Percentiles rank a stretch among this genome's conserved stretches.
These are phyloP conservation scores for Actias luna DNA, from an alignment of 2,888 invertebrate genomes.

Conservation along the genomic window DNA sequence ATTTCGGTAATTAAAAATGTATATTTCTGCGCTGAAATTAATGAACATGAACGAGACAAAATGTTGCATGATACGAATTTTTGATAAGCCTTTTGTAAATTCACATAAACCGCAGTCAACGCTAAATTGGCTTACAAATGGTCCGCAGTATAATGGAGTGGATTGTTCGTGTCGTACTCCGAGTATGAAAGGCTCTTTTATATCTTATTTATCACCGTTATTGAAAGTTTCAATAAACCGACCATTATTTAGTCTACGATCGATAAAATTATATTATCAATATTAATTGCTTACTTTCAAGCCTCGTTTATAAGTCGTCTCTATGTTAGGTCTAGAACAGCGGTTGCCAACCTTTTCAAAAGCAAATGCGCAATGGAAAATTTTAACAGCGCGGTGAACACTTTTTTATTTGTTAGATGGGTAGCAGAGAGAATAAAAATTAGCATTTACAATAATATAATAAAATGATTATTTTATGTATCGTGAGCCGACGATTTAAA, in stretches of 20 bases:
- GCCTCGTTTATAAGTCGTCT: not conserved
- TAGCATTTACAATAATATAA: no score
- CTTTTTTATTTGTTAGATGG: no score
- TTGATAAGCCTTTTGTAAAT: conserved; percentile 8
- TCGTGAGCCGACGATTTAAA: no score
- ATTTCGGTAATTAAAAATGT: not conserved
- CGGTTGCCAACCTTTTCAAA: no score
- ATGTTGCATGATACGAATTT: conserved; percentile 1
- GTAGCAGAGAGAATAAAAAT: no score
- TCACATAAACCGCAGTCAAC: not conserved
- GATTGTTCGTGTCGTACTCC: not conserved
- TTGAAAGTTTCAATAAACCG: not conserved
- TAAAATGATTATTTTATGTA: no score
- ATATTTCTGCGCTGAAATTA: not conserved
- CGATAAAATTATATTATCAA: not conserved
- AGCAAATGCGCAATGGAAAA: no score
- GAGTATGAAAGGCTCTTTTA: not conserved
- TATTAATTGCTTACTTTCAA: not conserved
- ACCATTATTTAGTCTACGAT: not conserved
- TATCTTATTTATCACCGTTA: not conserved
- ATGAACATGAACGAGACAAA: not conserved
- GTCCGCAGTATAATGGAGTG: conserved; percentile 9
- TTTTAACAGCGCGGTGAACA: no score
- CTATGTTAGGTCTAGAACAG: no score
- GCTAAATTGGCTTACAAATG: conserved; percentile 15